phyloP scores from a whole-genome alignment of 2,888 invertebrate genomes.

The Synergus japonicus region DNA sequence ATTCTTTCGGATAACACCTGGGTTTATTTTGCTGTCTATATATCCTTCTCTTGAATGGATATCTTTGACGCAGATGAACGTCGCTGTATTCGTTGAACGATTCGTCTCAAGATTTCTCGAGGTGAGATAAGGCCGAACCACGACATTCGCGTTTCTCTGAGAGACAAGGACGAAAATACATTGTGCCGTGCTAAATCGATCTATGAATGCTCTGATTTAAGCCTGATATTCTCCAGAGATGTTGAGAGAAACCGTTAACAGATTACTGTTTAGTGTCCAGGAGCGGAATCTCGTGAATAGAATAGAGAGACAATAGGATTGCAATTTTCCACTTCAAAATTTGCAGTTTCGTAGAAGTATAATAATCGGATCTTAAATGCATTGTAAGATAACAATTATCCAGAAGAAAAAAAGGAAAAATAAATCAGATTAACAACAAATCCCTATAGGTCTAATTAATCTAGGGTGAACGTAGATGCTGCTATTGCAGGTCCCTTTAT shows the following conservation, averaged over 20 bases:
- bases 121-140: background rate
- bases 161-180: background rate
- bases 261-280: background rate
- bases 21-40: background rate
- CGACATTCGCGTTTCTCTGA: background rate
- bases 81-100: background rate
- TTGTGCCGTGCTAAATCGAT: background rate
- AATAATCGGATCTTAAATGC: background rate
- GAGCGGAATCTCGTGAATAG: background rate
- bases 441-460: background rate
- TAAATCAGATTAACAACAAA: background rate
- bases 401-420: background rate
- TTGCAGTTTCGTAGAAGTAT: background rate
- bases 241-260: background rate
- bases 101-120: constrained; percentile 17
- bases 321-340: background rate
- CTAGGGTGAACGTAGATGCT: background rate
- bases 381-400: background rate
- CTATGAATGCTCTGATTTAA: background rate
- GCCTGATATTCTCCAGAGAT: background rate
- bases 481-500: background rate
- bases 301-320: background rate
- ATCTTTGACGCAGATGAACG: background rate
- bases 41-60: background rate
- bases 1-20: background rate